Evolutionary conservation across 2,888 invertebrate species (phyloP), one percentile per base, ranked within the genome.

Genomic region (Lordiphosa andalusiaca): DNA sequence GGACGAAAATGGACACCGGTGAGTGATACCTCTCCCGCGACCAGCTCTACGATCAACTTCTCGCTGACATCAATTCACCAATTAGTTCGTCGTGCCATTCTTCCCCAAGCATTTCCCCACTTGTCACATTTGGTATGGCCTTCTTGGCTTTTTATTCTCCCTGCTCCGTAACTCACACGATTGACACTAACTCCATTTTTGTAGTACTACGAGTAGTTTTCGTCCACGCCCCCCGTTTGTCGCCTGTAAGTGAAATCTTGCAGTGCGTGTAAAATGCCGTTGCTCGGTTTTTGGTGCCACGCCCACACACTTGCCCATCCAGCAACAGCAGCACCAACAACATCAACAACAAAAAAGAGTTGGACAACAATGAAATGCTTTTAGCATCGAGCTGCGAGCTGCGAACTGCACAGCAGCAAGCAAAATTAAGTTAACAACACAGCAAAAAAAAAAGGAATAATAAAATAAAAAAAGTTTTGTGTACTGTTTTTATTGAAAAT

Each of bases 341-440:
- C 37, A 56, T 52, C 60, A 73, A 40, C 6, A 53, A 47, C 37
- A 56, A 55, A 48, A 60, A 55, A 50, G 63, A 74, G 80, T 80
- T 80, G 80, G 73, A 72, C 83, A 80, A 83, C 80, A 80, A 83
- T 83, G 83, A 83, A 80, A 83, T 80, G 83, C 80, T 80, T 80
- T 80, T 80, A 80, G 83, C 80, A 55, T 58, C 58, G 62, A 62
- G 62, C 74, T 72, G 57, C 68, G 54, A 71, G 42, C 71, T 49
- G 62, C 52, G 42, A 68, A 52, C 66, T 53, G 47, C 50, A 62
- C 54, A 70, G 65, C 70, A 60, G 49, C 71, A 69, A 71, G 57
- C 67, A 67, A 82, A 78, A 78, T 78, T 82, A 78, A 82, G 78
- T 78, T 78, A 78, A 78, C 78, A 78, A 78, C 82, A 78, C 69